phyloP scores from a whole-genome alignment of 2,888 invertebrate species.

The Volucella bombylans region DNA sequence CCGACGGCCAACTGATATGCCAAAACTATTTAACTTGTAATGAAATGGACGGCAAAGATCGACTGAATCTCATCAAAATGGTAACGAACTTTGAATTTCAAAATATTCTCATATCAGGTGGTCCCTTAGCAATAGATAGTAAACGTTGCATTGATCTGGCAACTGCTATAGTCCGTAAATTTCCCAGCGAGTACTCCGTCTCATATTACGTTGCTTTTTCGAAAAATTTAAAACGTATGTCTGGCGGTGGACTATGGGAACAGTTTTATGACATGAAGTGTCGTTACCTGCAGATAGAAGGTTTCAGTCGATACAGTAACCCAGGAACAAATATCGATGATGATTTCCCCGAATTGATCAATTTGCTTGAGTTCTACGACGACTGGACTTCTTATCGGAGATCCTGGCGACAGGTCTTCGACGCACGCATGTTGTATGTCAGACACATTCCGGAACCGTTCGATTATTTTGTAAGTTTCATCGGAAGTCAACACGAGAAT shows the following conservation, averaged over 20 bases:
- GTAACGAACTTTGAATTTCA: conserved; percentile 15
- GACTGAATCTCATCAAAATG: neutral
- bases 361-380: neutral
- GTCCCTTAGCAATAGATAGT: conserved; percentile 6
- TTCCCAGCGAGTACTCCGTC: conserved; percentile 4
- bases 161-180: conserved; percentile 3
- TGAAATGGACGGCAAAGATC: neutral
- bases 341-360: conserved; percentile 38
- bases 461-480: conserved; percentile 15
- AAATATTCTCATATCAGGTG: neutral
- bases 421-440: conserved; percentile 14
- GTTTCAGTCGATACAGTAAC: neutral
- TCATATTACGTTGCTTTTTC: conserved; percentile 7
- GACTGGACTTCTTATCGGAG: conserved; percentile 4
- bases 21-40: neutral
- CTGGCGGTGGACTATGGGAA: conserved; percentile 25
- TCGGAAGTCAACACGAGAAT: neutral
- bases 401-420: conserved; percentile 22
- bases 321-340: neutral
- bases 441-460: neutral
- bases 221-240: neutral
- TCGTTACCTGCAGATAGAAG: neutral
- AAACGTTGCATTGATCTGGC: conserved; percentile 9
- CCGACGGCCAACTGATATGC: conserved; percentile 12
- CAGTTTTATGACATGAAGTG: neutral